A percentile compares a stretch with the other conserved stretches of the same genome.
Conservation (phyloP, 2,113 vertebrate species). For the Murina feae region DNA sequence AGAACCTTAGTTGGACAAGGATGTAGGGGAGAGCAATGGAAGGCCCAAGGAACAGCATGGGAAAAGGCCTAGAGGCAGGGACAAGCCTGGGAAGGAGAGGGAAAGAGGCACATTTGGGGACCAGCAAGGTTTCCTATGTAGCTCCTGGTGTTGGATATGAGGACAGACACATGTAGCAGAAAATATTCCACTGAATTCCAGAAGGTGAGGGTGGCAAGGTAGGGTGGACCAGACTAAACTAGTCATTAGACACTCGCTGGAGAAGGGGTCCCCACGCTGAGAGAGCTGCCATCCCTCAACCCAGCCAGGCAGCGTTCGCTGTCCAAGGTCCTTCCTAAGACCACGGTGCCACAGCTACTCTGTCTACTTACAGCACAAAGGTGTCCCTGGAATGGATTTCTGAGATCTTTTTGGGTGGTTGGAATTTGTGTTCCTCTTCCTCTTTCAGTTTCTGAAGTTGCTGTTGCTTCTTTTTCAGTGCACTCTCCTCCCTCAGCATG, state of each 20-base stretch:
- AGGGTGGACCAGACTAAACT: background rate
- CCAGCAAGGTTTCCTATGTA: background rate
- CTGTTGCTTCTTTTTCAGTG: slow-evolving; percentile 58
- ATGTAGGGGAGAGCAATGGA: background rate
- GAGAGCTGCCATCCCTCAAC: background rate
- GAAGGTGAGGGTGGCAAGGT: background rate
- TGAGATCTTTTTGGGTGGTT: slow-evolving; percentile 52
- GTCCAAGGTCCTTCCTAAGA: background rate
- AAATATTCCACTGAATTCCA: fast-evolving
- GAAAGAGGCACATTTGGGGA: background rate
- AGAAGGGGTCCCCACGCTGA: background rate
- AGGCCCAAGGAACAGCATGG: background rate
- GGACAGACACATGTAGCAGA: background rate
- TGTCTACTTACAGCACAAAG: slow-evolving; percentile 59
- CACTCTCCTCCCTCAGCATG: slow-evolving; percentile 76
- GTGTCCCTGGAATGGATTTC: background rate
- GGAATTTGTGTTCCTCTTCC: slow-evolving; percentile 57
- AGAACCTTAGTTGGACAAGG: background rate
- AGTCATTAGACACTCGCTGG: too few species aligned
- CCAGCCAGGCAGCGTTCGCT: fast-evolving
- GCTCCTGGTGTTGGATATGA: background rate
- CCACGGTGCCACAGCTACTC: background rate
- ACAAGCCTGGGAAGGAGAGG: background rate
- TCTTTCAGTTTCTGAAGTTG: slow-evolving; percentile 43
- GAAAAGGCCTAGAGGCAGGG: background rate